A percentile compares a stretch with the other conserved stretches of the same genome.
Conservation (phyloP, 2,888 invertebrate species). For the Sarcophaga variegata region DNA sequence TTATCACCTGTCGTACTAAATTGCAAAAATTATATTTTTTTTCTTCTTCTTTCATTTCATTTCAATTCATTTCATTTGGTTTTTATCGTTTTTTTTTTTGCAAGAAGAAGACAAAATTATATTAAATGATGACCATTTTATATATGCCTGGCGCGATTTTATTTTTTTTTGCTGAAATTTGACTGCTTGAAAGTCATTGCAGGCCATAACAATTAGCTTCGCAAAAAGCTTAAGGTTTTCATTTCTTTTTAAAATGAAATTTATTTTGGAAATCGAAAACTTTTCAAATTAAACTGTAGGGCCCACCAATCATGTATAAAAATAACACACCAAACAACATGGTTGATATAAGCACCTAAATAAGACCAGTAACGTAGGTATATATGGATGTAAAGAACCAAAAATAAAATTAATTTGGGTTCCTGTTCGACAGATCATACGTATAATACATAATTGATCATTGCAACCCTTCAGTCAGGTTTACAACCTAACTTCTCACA, state of each 20-base stretch:
- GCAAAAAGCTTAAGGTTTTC: conserved; percentile 61
- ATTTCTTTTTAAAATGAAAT: not conserved
- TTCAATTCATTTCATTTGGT: not conserved
- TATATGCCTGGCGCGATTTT: conserved; percentile 63
- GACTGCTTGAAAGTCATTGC: conserved; percentile 54
- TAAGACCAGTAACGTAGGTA: no score
- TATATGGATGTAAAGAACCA: no score
- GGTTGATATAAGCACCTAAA: no score
- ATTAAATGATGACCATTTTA: conserved; percentile 66
- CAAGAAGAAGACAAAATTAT: conserved; percentile 49
- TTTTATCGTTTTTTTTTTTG: not conserved
- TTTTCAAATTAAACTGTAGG: no score
- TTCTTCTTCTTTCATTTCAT: not conserved
- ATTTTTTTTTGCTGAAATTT: conserved; percentile 14
- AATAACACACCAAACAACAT: no score
- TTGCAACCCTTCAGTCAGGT: no score
- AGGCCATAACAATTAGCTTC: conserved; percentile 66
- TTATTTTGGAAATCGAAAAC: not conserved
- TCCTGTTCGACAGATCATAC: no score
- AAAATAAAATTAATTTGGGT: no score
- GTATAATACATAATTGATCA: no score
- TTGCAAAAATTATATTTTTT: conserved; percentile 65
- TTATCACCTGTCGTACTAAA: conserved; percentile 81
- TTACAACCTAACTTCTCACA: no score
- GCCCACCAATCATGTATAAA: no score